Evolutionary conservation across 2,113 vertebrate species (phyloP).

Genomic region (Hippoglossus stenolepis): DNA sequence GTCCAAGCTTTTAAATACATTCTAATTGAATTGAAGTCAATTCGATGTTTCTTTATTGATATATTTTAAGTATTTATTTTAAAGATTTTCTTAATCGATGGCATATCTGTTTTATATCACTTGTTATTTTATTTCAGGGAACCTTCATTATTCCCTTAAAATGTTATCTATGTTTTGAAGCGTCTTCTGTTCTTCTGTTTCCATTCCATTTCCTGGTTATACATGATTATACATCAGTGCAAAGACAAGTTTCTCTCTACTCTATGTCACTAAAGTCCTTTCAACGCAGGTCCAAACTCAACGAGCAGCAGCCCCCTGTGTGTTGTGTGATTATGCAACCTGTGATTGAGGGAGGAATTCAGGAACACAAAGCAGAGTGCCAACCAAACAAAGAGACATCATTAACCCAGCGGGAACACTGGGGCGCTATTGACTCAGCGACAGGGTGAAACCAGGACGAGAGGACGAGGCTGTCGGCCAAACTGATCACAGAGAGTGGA

Average conservation of each 20-base stretch:
- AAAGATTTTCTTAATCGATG: too few species aligned
- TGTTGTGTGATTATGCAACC: slow-evolving; percentile 52
- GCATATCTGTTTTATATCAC: too few species aligned
- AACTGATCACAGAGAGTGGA: slow-evolving; percentile 30
- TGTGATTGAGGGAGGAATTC: slow-evolving; percentile 62
- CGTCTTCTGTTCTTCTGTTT: too few species aligned
- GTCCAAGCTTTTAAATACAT: background rate
- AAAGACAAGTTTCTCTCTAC: background rate
- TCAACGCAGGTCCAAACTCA: slow-evolving; percentile 4
- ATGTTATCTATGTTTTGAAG: too few species aligned
- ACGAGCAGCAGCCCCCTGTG: slow-evolving; percentile 10
- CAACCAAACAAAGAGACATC: slow-evolving; percentile 68
- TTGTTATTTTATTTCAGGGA: too few species aligned
- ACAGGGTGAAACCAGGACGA: slow-evolving; percentile 57
- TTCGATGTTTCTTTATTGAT: background rate
- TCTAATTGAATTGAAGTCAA: background rate
- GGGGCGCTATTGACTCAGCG: slow-evolving; percentile 60
- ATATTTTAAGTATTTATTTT: background rate
- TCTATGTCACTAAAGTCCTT: slow-evolving; percentile 16
- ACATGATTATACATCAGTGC: background rate
- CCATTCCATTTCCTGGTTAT: too few species aligned
- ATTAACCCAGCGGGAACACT: slow-evolving; percentile 63
- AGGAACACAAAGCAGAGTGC: slow-evolving; percentile 56
- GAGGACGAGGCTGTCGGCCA: slow-evolving; percentile 48
- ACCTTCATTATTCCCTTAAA: too few species aligned